Base-by-base conservation (phyloP, 2,797 vertebrate genomes). In the Danio choprae region DNA sequence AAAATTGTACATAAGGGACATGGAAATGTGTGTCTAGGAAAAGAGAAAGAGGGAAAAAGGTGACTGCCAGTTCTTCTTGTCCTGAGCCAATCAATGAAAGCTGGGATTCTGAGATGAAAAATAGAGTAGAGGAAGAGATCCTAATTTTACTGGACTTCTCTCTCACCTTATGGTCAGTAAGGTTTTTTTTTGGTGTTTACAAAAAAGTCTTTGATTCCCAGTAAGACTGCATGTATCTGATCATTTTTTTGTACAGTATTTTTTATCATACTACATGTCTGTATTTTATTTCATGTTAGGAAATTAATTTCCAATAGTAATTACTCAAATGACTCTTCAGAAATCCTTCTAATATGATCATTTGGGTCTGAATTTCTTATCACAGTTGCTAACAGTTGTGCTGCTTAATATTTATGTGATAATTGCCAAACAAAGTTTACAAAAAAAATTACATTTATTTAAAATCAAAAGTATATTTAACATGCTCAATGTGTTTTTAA, bases 71-170 rank as follows among this genome's bases (percentile, higher is more conserved):
- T 44, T 43, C 36, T 53, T 68, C 41, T 76, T 80, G 68, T 43
- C 4, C 67, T 76, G 15, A n/a, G 22, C 43, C 48, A 76, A 22
- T n/a, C 10, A 20, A 40, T 36, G 16, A 81, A 15, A 53, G 50
- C 41, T n/a, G 16, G 38, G 55, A 38, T 77, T 44, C 10, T 18
- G 29, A n/a, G 44, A 43, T 7, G 43, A 41, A 78, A 68, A 8
- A 41, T 12, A 50, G 18, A 43, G 16, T 4, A 55, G 60, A 44
- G 40, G 46, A 70, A 29, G 29, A 48, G 38, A 38, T 56, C 64
- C 70, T 46, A 81, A 55, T 68, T 29, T 29, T 50, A 79, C 38
- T 74, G 76, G 59, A 81, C 70, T 55, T 10, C 53, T 41, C n/a
- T 40, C 11, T 41, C 7, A n/a, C 36, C 51, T 71, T 56, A 78